Conservation (phyloP, 2,113 vertebrate genomes). For the Anguilla japonica region DNA sequence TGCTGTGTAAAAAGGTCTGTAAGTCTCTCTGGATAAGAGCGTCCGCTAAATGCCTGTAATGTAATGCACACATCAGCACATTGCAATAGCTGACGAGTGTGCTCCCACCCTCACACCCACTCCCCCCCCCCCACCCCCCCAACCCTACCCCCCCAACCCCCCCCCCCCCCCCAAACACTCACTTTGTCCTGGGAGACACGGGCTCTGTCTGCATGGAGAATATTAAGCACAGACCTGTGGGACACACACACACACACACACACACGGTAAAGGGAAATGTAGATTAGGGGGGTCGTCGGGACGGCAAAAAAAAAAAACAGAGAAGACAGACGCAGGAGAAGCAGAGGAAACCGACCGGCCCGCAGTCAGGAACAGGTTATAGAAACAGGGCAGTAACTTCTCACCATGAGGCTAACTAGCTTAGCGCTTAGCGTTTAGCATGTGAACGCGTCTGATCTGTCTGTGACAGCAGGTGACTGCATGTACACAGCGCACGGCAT, state of each 20-base stretch:
- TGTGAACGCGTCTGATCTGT: background rate
- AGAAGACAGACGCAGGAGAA: too few species aligned
- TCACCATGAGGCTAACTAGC: too few species aligned
- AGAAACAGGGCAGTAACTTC: too few species aligned
- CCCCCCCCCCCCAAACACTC: conserved; percentile 46
- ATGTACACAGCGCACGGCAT: background rate
- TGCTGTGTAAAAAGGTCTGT: too few species aligned
- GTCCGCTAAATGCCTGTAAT: too few species aligned
- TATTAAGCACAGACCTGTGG: conserved; percentile 85
- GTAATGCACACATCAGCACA: too few species aligned
- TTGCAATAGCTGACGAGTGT: too few species aligned
- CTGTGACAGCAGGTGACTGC: background rate
- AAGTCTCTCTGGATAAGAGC: too few species aligned
- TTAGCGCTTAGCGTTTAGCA: too few species aligned
- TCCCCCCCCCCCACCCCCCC: background rate
- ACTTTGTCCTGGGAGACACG: conserved; percentile 74
- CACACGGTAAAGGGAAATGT: conserved; percentile 20
- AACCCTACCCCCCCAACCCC: background rate
- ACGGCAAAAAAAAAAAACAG: background rate
- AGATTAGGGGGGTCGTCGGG: background rate
- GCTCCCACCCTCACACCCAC: too few species aligned
- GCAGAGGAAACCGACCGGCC: too few species aligned
- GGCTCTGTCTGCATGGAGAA: conserved; percentile 72
- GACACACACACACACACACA: background rate
- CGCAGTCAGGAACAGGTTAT: too few species aligned